Conservation (phyloP, 2,113 vertebrate species). For the Eretmochelys imbricata region DNA sequence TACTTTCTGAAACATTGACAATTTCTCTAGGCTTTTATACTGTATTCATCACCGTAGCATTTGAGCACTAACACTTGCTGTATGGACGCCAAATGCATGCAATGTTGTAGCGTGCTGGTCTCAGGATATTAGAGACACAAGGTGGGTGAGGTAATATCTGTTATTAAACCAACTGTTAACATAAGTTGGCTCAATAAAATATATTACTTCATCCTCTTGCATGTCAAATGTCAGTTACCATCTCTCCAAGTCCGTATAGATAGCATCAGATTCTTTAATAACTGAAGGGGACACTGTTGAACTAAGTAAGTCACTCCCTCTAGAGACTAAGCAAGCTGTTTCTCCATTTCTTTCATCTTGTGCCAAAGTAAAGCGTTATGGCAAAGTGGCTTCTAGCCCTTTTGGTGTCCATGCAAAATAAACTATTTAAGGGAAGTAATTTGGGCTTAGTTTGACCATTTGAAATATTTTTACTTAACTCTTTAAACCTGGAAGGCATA, state of each 20-base stretch:
- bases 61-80: too few species aligned
- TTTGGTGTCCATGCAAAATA: not conserved
- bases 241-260: not conserved
- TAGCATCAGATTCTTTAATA: not conserved
- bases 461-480: not conserved
- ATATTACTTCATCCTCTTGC: not conserved
- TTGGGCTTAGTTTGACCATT: not conserved
- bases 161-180: too few species aligned
- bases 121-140: too few species aligned
- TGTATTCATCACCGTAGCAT: too few species aligned
- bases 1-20: too few species aligned
- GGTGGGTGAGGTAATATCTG: too few species aligned
- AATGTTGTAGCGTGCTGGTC: too few species aligned
- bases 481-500: not conserved
- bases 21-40: too few species aligned
- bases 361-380: not conserved
- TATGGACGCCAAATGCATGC: too few species aligned
- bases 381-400: not conserved
- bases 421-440: not conserved
- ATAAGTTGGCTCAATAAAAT: too few species aligned
- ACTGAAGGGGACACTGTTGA: not conserved
- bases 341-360: not conserved
- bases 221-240: accelerated
- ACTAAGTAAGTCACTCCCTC: not conserved
- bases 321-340: not conserved